Evolutionary conservation across 2,888 invertebrate species (phyloP).

Genomic region (Zonitis immaculata): DNA sequence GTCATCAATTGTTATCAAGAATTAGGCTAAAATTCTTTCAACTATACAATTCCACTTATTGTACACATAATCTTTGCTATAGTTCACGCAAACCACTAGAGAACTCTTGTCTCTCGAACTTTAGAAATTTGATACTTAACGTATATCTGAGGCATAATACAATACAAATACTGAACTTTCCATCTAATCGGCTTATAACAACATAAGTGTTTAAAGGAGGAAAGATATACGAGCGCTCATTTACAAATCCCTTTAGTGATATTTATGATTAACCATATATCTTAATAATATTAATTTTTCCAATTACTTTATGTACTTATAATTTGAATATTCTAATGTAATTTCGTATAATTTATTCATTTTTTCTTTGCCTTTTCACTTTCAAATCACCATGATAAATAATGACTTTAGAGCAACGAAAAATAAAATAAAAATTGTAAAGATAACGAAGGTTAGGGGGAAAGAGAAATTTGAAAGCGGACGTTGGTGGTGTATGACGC

Average conservation of each 20-base stretch:
- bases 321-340: not conserved
- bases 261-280: too few relatives aligned
- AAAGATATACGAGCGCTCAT: not conserved
- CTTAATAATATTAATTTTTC: too few relatives aligned
- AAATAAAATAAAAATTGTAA: not conserved
- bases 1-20: constrained; percentile 22
- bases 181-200: constrained; percentile 1
- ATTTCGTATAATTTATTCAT: constrained; percentile 10
- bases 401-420: constrained; percentile 14
- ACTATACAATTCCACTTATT: not conserved
- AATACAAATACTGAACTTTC: not conserved
- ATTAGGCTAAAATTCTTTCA: not conserved
- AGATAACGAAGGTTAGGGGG: not conserved
- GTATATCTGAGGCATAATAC: constrained; percentile 1
- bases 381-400: constrained; percentile 14
- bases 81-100: not conserved
- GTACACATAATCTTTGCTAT: not conserved
- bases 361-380: too few relatives aligned
- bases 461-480: not conserved
- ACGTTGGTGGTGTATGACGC: constrained; percentile 31
- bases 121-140: not conserved
- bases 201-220: not conserved
- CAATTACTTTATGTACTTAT: not conserved
- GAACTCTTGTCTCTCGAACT: not conserved
- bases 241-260: not conserved